Evolutionary conservation across 2,797 vertebrate species (phyloP), one percentile per base, ranked within the genome.

Genomic region (Enteromius fasciolatus): DNA sequence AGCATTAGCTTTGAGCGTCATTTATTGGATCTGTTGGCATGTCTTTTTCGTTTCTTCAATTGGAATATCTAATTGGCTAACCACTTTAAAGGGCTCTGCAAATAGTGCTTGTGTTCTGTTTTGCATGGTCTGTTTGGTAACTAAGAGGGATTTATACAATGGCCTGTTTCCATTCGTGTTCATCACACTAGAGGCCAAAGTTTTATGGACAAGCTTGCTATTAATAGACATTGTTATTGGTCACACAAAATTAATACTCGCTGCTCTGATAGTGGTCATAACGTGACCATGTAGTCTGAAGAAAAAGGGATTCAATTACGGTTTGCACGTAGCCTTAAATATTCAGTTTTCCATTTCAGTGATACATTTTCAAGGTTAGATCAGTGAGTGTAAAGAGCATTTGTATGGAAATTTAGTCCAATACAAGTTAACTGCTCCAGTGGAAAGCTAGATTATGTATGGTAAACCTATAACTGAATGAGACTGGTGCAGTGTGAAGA

Each of bases 321-420:
- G 15, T 61, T 44, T 46, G 36, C 23, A 33, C 15, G 3, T 20
- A 28, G 50, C 39, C 1, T 25, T n/a, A 69, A 33, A 70, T 25
- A 44, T 52, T 80, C 9, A 7, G 52, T 80, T 70, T 61, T 80
- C 36, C 78, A 31, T 20, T 59, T 39, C 67, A 70, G 36, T 70
- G 11, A 46, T 59, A n/a, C 1, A 70, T 80, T 46, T 72, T 72
- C 78, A 72, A 80, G 78, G 67, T 80, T 80, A 80, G 66, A 17
- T 59, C 78, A 72, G 50, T 61, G 52, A 74, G 44, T 81, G 80
- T 64, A 74, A 74, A 64, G 59, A 80, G 33, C 39, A 61, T 69
- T 70, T 80, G 54, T 39, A 5, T 74, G 69, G 79, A 64, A 74
- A 63, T 81, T 81, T 20, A 14, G 6, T 81, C 52, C 17, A 63